Base-by-base conservation (phyloP, 2,888 invertebrate genomes). In the Trichacis sp. region DNA sequence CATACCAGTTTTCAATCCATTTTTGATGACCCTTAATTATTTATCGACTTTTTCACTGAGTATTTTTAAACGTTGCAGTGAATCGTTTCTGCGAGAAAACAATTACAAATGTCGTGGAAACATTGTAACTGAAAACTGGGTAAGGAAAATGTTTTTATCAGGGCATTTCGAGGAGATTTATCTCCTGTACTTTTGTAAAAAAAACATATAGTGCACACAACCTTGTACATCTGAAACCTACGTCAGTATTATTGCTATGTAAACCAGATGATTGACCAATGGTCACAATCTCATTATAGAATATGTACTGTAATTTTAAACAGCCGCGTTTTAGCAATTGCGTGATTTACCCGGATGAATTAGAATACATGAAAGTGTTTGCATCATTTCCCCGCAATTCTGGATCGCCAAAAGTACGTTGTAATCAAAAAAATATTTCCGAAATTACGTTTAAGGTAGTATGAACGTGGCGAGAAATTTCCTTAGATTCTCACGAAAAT, bases 201-300 rank as follows among this genome's bases (percentile, higher is more conserved):
- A 43, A 62, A 61, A 56, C 55, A 36, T 19, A 19, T 33, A 29
- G 17, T 43, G 49, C 57, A 60, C 54, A 56, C 45, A 60, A 67
- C 57, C 48, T 54, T 67, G 66, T 71, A 73, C 74, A 72, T 74
- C 74, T 68, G 66, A 64, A 53, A 68, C 76, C 75, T 74, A 70
- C 68, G 71, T 62, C 76, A 75, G 76, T 76, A 76, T 76, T 76
- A 75, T 56, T 69, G 64, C 54, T 33, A 58, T 33, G 33, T 71
- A 69, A 62, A 55, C 54, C 46, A 52, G 51, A 57, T 52, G 61
- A 61, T 51, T 60, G 62, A 62, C 20, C 18, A 51, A 47, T 45
- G 18, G 46, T 42, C 57, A 51, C 48, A 48, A 38, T 63, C 67
- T 70, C 70, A 65, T 55, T 24, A 8, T 5, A 24, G 3, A 24